phyloP scores from a whole-genome alignment of 2,797 vertebrate species.

The Phrynocephalus forsythii region DNA sequence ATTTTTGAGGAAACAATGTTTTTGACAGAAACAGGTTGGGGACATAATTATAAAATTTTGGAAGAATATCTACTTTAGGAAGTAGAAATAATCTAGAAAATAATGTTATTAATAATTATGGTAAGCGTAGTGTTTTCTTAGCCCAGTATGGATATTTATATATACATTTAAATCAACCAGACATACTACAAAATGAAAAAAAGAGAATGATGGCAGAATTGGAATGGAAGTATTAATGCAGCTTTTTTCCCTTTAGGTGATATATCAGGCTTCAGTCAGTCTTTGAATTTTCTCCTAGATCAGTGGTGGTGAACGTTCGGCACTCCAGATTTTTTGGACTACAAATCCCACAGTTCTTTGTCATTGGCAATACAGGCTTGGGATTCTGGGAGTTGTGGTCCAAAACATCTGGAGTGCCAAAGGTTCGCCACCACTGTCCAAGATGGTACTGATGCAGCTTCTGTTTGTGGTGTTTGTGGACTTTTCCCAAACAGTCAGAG shows the following conservation, averaged over 20 bases:
- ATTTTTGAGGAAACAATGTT: not conserved
- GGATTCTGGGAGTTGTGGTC: too few species aligned
- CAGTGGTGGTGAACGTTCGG: too few species aligned
- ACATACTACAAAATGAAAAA: not conserved
- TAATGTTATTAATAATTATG: not conserved
- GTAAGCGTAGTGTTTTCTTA: not conserved
- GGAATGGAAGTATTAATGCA: not conserved
- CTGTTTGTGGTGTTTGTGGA: not conserved
- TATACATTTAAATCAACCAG: not conserved
- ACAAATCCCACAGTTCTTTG: too few species aligned
- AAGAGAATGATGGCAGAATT: not conserved
- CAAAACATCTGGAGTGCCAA: too few species aligned
- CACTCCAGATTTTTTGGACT: too few species aligned
- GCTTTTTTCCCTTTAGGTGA: not conserved
- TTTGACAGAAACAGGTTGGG: not conserved
- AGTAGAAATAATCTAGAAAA: not conserved
- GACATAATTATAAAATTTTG: not conserved
- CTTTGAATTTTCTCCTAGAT: not conserved
- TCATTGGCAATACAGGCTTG: too few species aligned
- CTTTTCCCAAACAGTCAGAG: not conserved
- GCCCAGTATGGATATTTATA: not conserved
- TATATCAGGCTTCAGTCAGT: not conserved
- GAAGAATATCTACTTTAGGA: not conserved
- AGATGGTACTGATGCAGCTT: not conserved
- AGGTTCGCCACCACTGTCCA: too few species aligned